Conservation (phyloP, 2,113 vertebrate species). For the Takifugu flavidus region DNA sequence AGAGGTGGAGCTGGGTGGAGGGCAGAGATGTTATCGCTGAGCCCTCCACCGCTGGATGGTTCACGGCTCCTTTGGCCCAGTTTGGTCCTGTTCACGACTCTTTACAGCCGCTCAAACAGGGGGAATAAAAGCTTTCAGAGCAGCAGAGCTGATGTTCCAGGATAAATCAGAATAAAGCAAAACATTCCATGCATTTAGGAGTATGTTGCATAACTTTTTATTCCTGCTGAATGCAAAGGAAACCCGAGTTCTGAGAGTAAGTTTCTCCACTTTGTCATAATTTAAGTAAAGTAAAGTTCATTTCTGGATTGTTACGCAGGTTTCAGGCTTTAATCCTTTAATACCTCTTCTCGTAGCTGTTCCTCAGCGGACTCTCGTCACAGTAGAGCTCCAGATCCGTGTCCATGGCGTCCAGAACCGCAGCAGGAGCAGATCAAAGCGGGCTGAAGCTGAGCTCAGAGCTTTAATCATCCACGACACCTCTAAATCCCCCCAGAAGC, state of each 20-base stretch:
- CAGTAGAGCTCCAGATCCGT: constrained; percentile 4
- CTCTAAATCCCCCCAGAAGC: constrained; percentile 1
- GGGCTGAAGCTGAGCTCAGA: not conserved
- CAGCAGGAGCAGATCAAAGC: not conserved
- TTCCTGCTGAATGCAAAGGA: not conserved
- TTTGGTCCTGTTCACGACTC: too few relatives aligned
- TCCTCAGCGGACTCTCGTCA: constrained; percentile 35
- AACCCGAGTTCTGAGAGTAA: not conserved
- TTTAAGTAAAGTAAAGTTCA: too few relatives aligned
- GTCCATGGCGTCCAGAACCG: constrained; percentile 20
- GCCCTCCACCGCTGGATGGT: not conserved
- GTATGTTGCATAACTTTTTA: too few relatives aligned
- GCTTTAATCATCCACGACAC: not conserved
- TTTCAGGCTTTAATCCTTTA: too few relatives aligned
- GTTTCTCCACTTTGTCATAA: too few relatives aligned
- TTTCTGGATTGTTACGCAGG: too few relatives aligned
- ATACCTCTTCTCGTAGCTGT: constrained; percentile 67
- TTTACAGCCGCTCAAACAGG: too few relatives aligned
- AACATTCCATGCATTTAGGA: too few relatives aligned
- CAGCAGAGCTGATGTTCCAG: too few relatives aligned
- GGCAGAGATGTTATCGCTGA: constrained; percentile 32
- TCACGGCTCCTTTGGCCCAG: not conserved
- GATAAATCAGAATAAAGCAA: too few relatives aligned
- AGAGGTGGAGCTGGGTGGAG: constrained; percentile 37
- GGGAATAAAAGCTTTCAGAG: too few relatives aligned